Conservation (phyloP, 2,797 vertebrate species). For the Chromobotia macracanthus region DNA sequence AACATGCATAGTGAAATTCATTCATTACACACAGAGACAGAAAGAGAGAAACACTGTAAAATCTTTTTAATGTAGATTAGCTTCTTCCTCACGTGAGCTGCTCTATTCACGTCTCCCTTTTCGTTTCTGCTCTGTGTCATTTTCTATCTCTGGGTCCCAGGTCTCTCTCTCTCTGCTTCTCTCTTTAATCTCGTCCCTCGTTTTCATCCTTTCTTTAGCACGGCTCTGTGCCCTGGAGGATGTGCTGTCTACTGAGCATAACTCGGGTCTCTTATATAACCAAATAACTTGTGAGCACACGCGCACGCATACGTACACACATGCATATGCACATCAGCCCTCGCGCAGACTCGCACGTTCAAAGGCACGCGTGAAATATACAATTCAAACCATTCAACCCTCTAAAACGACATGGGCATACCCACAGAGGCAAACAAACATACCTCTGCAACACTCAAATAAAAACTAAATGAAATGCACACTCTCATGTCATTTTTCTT, state of each 20-base stretch:
- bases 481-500: slow-evolving; percentile 12
- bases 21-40: no score
- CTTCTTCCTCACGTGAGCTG: slow-evolving; percentile 31
- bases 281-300: slow-evolving; percentile 32
- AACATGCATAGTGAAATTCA: no score
- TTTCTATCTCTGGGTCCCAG: slow-evolving; percentile 38
- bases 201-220: slow-evolving; percentile 43
- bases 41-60: not conserved
- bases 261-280: slow-evolving; percentile 62
- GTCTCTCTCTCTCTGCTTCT: not conserved
- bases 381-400: not conserved
- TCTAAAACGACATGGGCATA: not conserved
- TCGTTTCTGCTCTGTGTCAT: slow-evolving; percentile 4
- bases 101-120: slow-evolving; percentile 25
- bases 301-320: not conserved
- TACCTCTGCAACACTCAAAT: not conserved
- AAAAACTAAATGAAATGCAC: not conserved
- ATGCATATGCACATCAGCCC: slow-evolving; percentile 13
- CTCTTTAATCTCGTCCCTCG: slow-evolving; percentile 53
- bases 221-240: slow-evolving; percentile 39
- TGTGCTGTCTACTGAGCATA: slow-evolving; percentile 57
- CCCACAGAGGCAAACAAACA: slow-evolving; percentile 6
- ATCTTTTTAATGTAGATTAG: slow-evolving; percentile 35
- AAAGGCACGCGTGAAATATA: slow-evolving; percentile 19
- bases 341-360: not conserved